Percentiles rank a stretch among this genome's conserved stretches.
Conservation (phyloP, 1,140 invertebrate species). For the Zaprionus africanus region DNA sequence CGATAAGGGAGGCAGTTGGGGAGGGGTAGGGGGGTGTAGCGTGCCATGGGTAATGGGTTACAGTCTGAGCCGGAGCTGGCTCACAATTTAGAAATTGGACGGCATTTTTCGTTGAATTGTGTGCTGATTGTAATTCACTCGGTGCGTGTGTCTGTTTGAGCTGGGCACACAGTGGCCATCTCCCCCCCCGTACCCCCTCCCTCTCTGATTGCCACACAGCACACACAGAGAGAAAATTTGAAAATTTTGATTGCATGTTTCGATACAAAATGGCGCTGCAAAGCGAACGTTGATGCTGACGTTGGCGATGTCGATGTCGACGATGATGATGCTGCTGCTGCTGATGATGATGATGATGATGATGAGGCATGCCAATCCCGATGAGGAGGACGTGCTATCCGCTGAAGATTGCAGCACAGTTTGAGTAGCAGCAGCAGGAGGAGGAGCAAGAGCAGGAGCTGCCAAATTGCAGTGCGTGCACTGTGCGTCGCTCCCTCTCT, state of each 20-base stretch:
- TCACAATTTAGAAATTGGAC: constrained; percentile 81
- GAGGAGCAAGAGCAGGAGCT: neutral
- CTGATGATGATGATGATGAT: constrained; percentile 48
- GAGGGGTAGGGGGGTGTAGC: neutral
- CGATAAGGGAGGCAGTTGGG: neutral
- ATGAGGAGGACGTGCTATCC: constrained; percentile 42
- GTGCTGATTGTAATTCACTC: constrained; percentile 82
- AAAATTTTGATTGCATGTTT: constrained; percentile 83
- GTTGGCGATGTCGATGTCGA: constrained; percentile 11
- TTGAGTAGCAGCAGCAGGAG: neutral
- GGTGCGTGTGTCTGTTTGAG: constrained; percentile 66
- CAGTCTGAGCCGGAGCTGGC: constrained; percentile 31
- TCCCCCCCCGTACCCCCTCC: neutral
- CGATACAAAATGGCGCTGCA: constrained; percentile 81
- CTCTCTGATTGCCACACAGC: neutral
- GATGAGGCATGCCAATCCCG: constrained; percentile 81
- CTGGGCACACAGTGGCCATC: constrained; percentile 49
- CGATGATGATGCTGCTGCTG: constrained; percentile 39
- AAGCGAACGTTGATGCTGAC: constrained; percentile 50
- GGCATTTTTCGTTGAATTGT: constrained; percentile 83
- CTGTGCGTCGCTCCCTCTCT: constrained; percentile 49
- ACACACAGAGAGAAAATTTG: constrained; percentile 71
- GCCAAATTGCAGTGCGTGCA: constrained; percentile 72
- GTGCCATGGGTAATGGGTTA: constrained; percentile 12
- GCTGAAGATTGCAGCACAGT: constrained; percentile 52